Conservation (phyloP, 1,140 invertebrate species). For the Drosophila dunni region DNA sequence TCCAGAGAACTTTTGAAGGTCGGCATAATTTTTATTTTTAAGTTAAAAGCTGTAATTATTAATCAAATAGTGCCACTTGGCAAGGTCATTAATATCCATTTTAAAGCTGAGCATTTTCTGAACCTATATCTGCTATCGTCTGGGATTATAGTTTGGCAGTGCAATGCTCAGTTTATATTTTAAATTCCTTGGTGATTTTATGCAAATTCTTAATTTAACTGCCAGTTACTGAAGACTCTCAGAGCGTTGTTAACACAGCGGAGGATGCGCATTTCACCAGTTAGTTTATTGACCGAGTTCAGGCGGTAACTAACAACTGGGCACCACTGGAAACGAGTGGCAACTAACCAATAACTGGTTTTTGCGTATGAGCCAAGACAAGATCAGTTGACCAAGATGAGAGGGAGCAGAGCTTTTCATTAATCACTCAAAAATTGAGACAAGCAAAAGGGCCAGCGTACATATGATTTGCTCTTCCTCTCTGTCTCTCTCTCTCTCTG, state of each 20-base stretch:
- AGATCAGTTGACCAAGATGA: constrained; percentile 9
- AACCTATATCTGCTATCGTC: neutral
- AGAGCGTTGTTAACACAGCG: constrained; percentile 1
- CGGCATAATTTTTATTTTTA: too few species aligned
- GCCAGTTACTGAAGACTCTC: constrained; percentile 1
- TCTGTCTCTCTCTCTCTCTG: neutral
- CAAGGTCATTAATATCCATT: too few species aligned
- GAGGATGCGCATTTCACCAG: constrained; percentile 62
- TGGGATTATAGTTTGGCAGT: neutral
- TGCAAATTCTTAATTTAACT: constrained; percentile 46
- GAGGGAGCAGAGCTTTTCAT: constrained; percentile 30
- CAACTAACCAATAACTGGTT: constrained; percentile 10
- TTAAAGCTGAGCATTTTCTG: too few species aligned
- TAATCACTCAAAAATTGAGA: constrained; percentile 43
- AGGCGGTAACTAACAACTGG: constrained; percentile 30
- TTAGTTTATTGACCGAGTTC: constrained; percentile 76
- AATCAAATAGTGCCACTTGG: too few species aligned
- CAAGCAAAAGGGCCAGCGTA: constrained; percentile 9
- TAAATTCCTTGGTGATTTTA: constrained; percentile 17
- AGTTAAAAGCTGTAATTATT: too few species aligned
- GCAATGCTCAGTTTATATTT: neutral
- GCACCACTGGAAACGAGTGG: constrained; percentile 2
- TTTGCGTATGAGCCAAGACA: neutral
- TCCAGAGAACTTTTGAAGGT: too few species aligned
- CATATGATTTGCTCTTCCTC: neutral